phyloP scores from a whole-genome alignment of 2,888 invertebrate genomes.

The Carcina quercana region DNA sequence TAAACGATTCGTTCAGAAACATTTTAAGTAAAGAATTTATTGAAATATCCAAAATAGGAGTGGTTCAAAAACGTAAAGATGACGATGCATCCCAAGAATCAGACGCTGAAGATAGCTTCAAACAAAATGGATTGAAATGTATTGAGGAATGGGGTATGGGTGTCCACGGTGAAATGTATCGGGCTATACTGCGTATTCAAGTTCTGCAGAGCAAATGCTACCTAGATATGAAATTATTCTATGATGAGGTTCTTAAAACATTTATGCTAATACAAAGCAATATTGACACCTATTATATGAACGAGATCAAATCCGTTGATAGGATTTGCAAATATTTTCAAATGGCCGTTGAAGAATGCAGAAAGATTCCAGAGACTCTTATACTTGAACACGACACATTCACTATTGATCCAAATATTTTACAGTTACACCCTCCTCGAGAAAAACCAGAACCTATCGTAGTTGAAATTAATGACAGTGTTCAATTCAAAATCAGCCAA shows the following conservation, averaged over 20 bases:
- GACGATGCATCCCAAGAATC: constrained; percentile 27
- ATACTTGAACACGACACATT: constrained; percentile 65
- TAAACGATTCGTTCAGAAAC: constrained; percentile 43
- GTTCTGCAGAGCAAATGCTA: constrained; percentile 51
- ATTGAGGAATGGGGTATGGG: constrained; percentile 75
- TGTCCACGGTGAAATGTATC: constrained; percentile 69
- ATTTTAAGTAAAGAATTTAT: constrained; percentile 48
- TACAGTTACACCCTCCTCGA: constrained; percentile 39
- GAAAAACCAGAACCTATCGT: constrained; percentile 22
- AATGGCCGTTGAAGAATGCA: constrained; percentile 65
- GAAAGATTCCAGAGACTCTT: constrained; percentile 57
- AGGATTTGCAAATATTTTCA: constrained; percentile 65
- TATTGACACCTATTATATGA: constrained; percentile 57
- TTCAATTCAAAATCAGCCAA: constrained; percentile 52
- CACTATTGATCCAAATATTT: constrained; percentile 57
- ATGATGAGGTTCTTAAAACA: constrained; percentile 50
- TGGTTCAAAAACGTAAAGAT: constrained; percentile 46
- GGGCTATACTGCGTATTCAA: constrained; percentile 57
- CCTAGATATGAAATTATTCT: constrained; percentile 56
- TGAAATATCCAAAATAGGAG: constrained; percentile 45
- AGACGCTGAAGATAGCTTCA: constrained; percentile 47
- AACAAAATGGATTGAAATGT: constrained; percentile 51
- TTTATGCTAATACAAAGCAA: constrained; percentile 57
- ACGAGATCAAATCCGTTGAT: constrained; percentile 64
- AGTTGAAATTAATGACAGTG: constrained; percentile 20